Conservation (phyloP, 2,888 invertebrate genomes). For the Ligdia adustata region DNA sequence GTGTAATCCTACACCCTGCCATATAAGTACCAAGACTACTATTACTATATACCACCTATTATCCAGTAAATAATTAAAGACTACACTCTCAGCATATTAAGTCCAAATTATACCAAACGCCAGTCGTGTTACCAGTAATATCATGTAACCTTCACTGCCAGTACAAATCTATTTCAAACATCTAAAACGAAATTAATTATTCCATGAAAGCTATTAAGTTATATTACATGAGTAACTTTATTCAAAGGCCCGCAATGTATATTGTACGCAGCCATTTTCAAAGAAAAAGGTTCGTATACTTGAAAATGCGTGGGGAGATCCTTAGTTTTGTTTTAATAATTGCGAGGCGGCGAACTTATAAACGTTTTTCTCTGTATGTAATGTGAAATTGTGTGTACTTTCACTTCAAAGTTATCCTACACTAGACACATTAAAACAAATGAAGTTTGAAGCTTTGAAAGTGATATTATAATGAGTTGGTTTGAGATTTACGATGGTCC, state of each 20-base stretch:
- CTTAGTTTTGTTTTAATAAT: slow-evolving; percentile 18
- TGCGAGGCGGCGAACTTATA: slow-evolving; percentile 1
- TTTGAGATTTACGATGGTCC: slow-evolving; percentile 22
- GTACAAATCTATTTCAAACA: slow-evolving; percentile 14
- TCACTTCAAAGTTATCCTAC: slow-evolving; percentile 20
- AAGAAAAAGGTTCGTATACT: slow-evolving; percentile 23
- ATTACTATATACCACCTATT: not conserved
- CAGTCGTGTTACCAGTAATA: not conserved
- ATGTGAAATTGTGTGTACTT: slow-evolving; percentile 17
- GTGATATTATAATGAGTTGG: slow-evolving; percentile 30
- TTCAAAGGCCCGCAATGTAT: slow-evolving; percentile 23
- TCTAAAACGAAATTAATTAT: slow-evolving; percentile 19
- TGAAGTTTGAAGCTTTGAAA: slow-evolving; percentile 26
- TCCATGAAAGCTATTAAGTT: slow-evolving; percentile 21
- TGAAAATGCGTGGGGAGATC: slow-evolving; percentile 6
- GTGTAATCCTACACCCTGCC: too few relatives aligned
- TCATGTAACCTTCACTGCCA: not conserved
- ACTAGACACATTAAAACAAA: slow-evolving; percentile 27
- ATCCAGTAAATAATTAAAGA: not conserved
- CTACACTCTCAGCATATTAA: not conserved
- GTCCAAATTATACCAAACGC: not conserved
- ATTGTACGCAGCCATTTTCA: slow-evolving; percentile 18
- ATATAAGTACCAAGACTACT: not conserved
- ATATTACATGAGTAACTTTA: slow-evolving; percentile 21
- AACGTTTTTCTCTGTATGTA: not conserved